Evolutionary conservation across 2,888 invertebrate species (phyloP).

Genomic region (Andrena praecox): DNA sequence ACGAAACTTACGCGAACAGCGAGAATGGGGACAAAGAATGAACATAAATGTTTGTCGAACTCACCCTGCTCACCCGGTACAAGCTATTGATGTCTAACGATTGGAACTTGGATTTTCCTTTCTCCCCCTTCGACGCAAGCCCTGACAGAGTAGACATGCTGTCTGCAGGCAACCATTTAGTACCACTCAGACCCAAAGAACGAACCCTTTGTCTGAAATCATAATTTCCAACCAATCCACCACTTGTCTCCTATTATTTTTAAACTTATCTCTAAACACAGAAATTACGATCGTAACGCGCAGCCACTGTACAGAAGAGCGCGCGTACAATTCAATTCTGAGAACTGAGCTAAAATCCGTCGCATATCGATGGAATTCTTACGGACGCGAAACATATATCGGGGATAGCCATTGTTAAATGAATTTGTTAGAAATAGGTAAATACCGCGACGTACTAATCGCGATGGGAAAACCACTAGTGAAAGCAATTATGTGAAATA

Average conservation of each 20-base stretch:
- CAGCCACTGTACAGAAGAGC: too few relatives aligned
- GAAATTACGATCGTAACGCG: too few relatives aligned
- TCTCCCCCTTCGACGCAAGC: slow-evolving; percentile 93
- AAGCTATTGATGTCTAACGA: slow-evolving; percentile 99
- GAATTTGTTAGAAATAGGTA: background rate
- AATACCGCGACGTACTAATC: background rate
- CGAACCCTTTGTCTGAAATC: slow-evolving; percentile 89
- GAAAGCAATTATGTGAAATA: slow-evolving; percentile 8
- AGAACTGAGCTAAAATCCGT: background rate
- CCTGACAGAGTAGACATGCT: slow-evolving; percentile 98
- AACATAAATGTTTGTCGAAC: slow-evolving; percentile 80
- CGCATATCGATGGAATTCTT: background rate
- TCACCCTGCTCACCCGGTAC: slow-evolving; percentile 94
- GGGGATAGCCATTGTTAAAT: background rate
- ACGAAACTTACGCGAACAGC: background rate
- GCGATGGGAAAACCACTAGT: background rate
- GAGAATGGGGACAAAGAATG: background rate
- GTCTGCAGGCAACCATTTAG: slow-evolving; percentile 97
- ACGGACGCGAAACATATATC: background rate
- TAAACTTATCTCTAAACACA: background rate
- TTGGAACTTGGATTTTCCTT: slow-evolving; percentile 97
- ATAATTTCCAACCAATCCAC: slow-evolving; percentile 32
- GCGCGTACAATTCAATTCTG: background rate
- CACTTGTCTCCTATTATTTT: too few relatives aligned
- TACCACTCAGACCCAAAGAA: slow-evolving; percentile 91